Evolutionary conservation across 2,113 vertebrate species (phyloP).

Genomic region (Perca fluviatilis): DNA sequence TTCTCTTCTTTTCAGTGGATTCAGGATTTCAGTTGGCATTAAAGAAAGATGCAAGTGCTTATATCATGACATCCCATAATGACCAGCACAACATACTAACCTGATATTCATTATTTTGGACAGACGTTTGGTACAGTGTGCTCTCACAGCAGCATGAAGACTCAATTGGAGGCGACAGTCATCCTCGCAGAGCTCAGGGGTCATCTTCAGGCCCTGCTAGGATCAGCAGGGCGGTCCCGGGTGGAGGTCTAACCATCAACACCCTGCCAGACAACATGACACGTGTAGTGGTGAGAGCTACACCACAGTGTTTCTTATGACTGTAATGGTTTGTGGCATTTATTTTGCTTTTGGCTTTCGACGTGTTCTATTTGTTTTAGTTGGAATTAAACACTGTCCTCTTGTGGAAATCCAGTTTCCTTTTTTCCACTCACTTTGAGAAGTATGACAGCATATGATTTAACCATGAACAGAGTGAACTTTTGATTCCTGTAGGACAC

Average conservation of each 20-base stretch:
- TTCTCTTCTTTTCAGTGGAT: background rate
- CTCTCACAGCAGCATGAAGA: constrained; percentile 23
- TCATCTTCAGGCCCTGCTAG: constrained; percentile 56
- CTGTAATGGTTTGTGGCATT: constrained; percentile 43
- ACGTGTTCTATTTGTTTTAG: constrained; percentile 54
- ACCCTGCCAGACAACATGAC: constrained; percentile 88
- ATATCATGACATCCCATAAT: background rate
- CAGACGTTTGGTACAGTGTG: constrained; percentile 53
- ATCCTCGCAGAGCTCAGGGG: constrained; percentile 47
- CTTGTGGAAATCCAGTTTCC: constrained; percentile 53
- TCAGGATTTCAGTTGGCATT: background rate
- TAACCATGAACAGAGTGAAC: constrained; percentile 5
- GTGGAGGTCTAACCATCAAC: constrained; percentile 87
- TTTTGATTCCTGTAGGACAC: constrained; percentile 16
- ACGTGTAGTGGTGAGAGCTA: constrained; percentile 87
- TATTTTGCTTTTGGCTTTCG: constrained; percentile 39
- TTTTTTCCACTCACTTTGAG: constrained; percentile 20
- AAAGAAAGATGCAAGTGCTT: background rate
- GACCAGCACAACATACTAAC: constrained; percentile 13
- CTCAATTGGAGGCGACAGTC: constrained; percentile 15
- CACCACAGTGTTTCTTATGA: constrained; percentile 34
- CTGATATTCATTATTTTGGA: constrained; percentile 19
- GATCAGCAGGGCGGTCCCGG: constrained; percentile 83
- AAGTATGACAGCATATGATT: constrained; percentile 23
- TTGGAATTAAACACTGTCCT: constrained; percentile 63